These are phyloP conservation scores for Lycaena phlaeas DNA, from an alignment of 2,888 invertebrate genomes.

Conservation along the genomic window DNA sequence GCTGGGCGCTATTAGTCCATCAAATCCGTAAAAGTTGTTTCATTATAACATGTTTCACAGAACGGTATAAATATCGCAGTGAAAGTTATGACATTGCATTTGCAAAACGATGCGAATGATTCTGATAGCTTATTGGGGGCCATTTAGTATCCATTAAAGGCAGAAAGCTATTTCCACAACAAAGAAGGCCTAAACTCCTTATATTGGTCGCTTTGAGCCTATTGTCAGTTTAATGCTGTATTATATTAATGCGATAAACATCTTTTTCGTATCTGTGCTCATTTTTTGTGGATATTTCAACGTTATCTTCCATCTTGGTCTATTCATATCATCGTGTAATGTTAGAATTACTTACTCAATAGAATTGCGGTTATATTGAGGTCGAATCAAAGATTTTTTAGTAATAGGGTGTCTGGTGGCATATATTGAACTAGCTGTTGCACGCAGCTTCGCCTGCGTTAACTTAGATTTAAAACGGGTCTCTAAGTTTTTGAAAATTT, in stretches of 20 bases:
- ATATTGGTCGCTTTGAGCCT: constrained; percentile 69
- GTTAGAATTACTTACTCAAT: neutral
- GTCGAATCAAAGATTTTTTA: neutral
- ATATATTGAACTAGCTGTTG: too few relatives aligned
- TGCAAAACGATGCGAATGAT: too few relatives aligned
- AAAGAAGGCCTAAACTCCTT: constrained; percentile 64
- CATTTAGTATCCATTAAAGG: constrained; percentile 42
- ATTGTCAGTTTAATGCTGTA: constrained; percentile 71
- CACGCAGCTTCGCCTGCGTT: too few relatives aligned
- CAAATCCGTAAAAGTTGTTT: too few relatives aligned
- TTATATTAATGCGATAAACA: constrained; percentile 73
- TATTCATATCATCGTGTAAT: neutral
- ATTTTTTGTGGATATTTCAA: constrained; percentile 37
- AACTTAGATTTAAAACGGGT: too few relatives aligned
- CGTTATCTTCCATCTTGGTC: constrained; percentile 5
- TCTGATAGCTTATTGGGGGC: too few relatives aligned
- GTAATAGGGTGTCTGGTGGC: too few relatives aligned
- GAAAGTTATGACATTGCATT: too few relatives aligned
- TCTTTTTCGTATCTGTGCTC: constrained; percentile 52
- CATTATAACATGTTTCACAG: too few relatives aligned
- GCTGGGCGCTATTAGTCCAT: too few relatives aligned
- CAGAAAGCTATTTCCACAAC: constrained; percentile 71
- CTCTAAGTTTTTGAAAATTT: too few relatives aligned
- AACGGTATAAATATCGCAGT: too few relatives aligned
- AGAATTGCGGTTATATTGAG: neutral